Evolutionary conservation across 2,888 invertebrate genomes (phyloP).

Genomic region (Ochropacha duplaris): DNA sequence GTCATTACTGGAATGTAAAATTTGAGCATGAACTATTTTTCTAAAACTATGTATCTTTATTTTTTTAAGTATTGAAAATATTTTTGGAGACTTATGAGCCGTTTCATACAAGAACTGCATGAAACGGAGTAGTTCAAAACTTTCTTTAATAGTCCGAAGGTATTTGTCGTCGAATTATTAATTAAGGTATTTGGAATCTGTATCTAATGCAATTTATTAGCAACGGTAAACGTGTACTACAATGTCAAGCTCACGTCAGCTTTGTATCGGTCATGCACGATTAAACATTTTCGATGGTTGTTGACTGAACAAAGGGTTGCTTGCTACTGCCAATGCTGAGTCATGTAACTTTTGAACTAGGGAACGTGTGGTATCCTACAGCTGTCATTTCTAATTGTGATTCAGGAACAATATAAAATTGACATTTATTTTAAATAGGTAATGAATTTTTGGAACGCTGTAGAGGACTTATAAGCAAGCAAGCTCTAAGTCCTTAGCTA

Average conservation of each 20-base stretch:
- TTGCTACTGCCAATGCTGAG: conserved; percentile 33
- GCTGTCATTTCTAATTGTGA: conserved; percentile 21
- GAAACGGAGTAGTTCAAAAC: too few species aligned
- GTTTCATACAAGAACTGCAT: too few species aligned
- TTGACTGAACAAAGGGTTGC: conserved; percentile 31
- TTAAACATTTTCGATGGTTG: conserved; percentile 32
- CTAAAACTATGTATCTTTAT: too few species aligned
- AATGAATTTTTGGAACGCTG: conserved; percentile 3
- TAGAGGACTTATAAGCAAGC: too few species aligned
- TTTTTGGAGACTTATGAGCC: too few species aligned
- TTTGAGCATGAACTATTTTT: not conserved
- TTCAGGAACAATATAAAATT: conserved; percentile 11
- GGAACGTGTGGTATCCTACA: conserved; percentile 18
- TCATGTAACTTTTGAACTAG: conserved; percentile 25
- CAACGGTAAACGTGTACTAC: conserved; percentile 21
- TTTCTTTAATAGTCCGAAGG: too few species aligned
- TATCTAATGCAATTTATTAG: conserved; percentile 18
- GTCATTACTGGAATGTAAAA: not conserved
- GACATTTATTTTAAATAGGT: conserved; percentile 16
- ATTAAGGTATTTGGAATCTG: not conserved
- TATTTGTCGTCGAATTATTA: too few species aligned
- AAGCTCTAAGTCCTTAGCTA: too few species aligned
- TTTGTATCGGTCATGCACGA: conserved; percentile 31
- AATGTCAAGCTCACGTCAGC: conserved; percentile 29
- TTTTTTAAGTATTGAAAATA: too few species aligned